Base-by-base conservation (phyloP, 2,888 invertebrate species). In the Microdon myrmicae region DNA sequence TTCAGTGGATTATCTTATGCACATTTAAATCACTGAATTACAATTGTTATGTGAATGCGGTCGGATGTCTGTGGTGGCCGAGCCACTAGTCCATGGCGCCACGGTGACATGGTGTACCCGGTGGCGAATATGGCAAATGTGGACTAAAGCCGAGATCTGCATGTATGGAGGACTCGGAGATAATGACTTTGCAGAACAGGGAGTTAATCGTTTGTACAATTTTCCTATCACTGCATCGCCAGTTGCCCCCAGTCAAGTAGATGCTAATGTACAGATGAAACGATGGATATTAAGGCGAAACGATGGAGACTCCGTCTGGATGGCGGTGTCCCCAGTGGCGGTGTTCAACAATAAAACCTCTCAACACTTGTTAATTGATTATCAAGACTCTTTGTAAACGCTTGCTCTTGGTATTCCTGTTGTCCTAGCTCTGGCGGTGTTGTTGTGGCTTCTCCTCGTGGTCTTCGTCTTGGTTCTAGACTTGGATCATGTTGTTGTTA, bases 191-290 rank as follows among this genome's bases (percentile, higher is more conserved):
- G 61, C 45, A 61, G 39, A 22, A 56, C n/a, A n/a, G n/a, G n/a
- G 41, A 64, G 58, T 64, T 58, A 64, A 64, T 64, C 58, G 58
- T 37, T 64, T 43, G 51, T 58, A 53, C 64, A 64, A 64, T 58
- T 64, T 64, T 58, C 64, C 64, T 47, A 64, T 64, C 64, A 58
- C 51, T 64, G 64, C 43, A 34, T 43, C 47, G n/a, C n/a, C n/a
- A n/a, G n/a, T n/a, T n/a, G n/a, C n/a, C n/a, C 22, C 19, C 58
- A 58, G 51, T 64, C 58, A 64, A 64, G 64, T 64, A 56, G 37
- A 51, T 47, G 64, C 47, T 47, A 23, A 38, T 26, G 34, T n/a
- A n/a, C n/a, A n/a, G n/a, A n/a, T n/a, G n/a, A n/a, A n/a, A n/a
- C n/a, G n/a, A n/a, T n/a, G n/a, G n/a, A n/a, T n/a, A n/a, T n/a